These are phyloP conservation scores for Barbus barbus DNA, from an alignment of 2,113 vertebrate species.

Conservation along the genomic window DNA sequence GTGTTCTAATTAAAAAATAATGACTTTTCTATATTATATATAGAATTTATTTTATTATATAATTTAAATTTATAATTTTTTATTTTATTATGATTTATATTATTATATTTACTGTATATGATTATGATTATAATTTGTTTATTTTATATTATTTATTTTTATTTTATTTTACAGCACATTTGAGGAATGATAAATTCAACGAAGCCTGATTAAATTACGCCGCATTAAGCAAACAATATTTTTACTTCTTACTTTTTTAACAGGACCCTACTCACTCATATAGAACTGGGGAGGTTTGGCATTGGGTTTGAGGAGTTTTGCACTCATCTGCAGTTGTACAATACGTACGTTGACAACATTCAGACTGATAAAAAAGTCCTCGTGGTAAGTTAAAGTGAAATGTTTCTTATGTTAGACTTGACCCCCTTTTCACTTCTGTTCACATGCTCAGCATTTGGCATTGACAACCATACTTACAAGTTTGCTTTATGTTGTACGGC, in stretches of 20 bases:
- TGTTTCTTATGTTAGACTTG: neutral
- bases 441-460: neutral
- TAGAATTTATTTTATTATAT: neutral
- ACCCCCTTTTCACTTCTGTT: neutral
- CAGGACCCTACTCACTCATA: constrained; percentile 74
- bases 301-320: constrained; percentile 77
- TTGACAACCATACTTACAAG: neutral
- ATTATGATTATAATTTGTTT: no score
- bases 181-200: neutral
- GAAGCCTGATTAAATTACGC: neutral
- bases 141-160: neutral
- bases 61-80: no score
- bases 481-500: neutral
- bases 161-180: neutral
- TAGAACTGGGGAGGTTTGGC: constrained; percentile 79
- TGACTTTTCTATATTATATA: neutral
- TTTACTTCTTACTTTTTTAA: neutral
- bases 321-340: constrained; percentile 80
- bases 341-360: constrained; percentile 77
- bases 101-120: neutral
- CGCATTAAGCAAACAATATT: neutral
- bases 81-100: no score
- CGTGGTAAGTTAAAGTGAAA: constrained; percentile 72
- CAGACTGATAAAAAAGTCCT: constrained; percentile 78
- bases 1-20: no score